Conservation (phyloP, 1,140 invertebrate species). For the Calephelis nemesis region DNA sequence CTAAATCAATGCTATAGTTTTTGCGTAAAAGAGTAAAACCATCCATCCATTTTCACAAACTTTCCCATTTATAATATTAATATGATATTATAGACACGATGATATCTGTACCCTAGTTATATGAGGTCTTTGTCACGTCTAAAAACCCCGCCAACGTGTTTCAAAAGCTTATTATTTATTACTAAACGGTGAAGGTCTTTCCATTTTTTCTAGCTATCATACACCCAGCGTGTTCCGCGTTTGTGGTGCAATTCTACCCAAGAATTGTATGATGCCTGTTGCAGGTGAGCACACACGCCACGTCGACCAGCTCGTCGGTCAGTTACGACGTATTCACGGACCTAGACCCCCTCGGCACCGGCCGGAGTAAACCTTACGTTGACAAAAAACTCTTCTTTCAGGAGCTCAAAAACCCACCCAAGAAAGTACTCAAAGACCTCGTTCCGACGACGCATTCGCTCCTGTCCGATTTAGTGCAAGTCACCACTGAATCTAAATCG, state of each 20-base stretch:
- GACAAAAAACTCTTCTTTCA: constrained; percentile 98
- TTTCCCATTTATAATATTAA: no score
- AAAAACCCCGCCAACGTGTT: no score
- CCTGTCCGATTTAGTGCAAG: constrained; percentile 58
- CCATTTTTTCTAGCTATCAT: background rate
- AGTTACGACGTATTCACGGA: constrained; percentile 92
- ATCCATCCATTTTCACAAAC: no score
- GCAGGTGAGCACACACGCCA: constrained; percentile 60
- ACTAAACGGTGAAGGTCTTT: no score
- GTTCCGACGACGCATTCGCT: constrained; percentile 71
- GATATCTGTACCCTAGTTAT: no score
- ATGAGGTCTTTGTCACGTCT: no score
- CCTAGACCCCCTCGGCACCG: constrained; percentile 93
- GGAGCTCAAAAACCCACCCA: constrained; percentile 94
- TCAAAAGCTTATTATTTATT: no score
- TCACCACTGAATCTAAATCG: constrained; percentile 44
- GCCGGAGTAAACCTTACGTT: constrained; percentile 92
- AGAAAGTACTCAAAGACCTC: constrained; percentile 93
- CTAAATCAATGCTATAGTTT: no score
- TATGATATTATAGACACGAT: no score
- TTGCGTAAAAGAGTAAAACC: no score
- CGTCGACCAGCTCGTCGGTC: constrained; percentile 39
- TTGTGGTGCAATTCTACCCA: constrained; percentile 28
- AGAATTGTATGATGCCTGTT: constrained; percentile 53
- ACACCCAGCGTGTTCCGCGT: background rate